These are phyloP conservation scores for Drosophila tsacasi DNA, from an alignment of 1,140 invertebrate species.

Conservation along the genomic window DNA sequence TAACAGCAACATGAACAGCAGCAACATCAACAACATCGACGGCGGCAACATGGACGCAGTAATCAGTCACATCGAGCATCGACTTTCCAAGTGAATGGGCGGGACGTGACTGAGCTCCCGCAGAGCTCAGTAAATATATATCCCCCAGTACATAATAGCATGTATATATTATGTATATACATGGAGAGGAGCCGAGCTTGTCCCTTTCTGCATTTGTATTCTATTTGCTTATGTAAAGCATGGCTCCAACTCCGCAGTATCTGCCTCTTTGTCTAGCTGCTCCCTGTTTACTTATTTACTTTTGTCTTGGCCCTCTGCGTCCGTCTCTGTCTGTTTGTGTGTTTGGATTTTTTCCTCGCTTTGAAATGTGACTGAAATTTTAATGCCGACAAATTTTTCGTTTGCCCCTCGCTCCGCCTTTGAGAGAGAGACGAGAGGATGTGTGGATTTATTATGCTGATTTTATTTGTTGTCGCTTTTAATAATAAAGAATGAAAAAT, in stretches of 20 bases:
- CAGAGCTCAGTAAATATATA: conserved; percentile 21
- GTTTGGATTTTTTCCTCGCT: conserved; percentile 62
- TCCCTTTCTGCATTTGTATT: conserved; percentile 68
- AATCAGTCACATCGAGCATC: conserved; percentile 82
- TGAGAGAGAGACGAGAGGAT: conserved; percentile 17
- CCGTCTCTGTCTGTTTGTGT: conserved; percentile 36
- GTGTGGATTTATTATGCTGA: conserved; percentile 73
- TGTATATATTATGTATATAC: conserved; percentile 20
- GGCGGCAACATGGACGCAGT: conserved; percentile 66
- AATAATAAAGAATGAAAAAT: conserved; percentile 61
- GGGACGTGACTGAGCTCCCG: conserved; percentile 69
- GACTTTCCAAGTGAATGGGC: conserved; percentile 82
- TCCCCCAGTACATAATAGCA: conserved; percentile 23
- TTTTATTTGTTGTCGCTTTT: conserved; percentile 74
- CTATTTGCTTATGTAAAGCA: conserved; percentile 79
- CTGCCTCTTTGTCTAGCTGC: conserved; percentile 44
- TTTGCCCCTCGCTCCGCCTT: conserved; percentile 14
- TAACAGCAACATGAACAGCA: conserved; percentile 49
- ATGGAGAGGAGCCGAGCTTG: conserved; percentile 15
- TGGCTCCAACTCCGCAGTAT: conserved; percentile 41
- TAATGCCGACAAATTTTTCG: conserved; percentile 62
- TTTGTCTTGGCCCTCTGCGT: conserved; percentile 40
- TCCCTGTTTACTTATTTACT: conserved; percentile 77
- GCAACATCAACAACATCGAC: conserved; percentile 35
- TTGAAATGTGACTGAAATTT: conserved; percentile 80